Percentiles rank a stretch among this genome's conserved stretches.
These are phyloP conservation scores for Bellardia pandia DNA, from an alignment of 2,888 invertebrate genomes.

Conservation along the genomic window DNA sequence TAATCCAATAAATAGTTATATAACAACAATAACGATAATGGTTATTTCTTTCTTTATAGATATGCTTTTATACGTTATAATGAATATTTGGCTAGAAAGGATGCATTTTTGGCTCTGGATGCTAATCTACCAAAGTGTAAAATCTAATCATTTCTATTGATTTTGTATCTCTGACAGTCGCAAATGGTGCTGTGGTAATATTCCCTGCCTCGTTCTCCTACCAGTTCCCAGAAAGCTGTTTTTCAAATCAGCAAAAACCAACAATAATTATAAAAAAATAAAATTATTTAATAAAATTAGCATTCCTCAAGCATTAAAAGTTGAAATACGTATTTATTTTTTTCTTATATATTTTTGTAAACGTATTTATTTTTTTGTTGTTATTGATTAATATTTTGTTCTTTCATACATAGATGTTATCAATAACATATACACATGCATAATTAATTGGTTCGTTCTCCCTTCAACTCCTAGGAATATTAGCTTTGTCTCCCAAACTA, in stretches of 20 bases:
- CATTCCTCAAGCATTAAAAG: slow-evolving; percentile 67
- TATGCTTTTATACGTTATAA: slow-evolving; percentile 90
- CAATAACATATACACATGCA: neutral
- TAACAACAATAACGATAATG: no score
- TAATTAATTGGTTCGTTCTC: neutral
- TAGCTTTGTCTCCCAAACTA: neutral
- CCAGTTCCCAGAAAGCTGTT: slow-evolving; percentile 5
- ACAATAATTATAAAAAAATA: slow-evolving; percentile 13
- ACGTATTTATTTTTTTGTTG: neutral
- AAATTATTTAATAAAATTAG: slow-evolving; percentile 60
- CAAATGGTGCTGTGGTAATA: slow-evolving; percentile 49
- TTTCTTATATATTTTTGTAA: neutral
- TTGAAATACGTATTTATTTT: slow-evolving; percentile 12
- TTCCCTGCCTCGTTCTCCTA: slow-evolving; percentile 7
- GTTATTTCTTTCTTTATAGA: slow-evolving; percentile 82
- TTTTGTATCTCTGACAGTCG: slow-evolving; percentile 15
- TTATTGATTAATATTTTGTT: neutral
- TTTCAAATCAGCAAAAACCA: slow-evolving; percentile 27
- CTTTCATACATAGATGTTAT: neutral
- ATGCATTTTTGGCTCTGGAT: slow-evolving; percentile 85
- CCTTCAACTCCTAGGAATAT: neutral
- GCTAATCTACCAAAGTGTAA: slow-evolving; percentile 58
- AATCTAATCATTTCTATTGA: slow-evolving; percentile 46
- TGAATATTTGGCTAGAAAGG: slow-evolving; percentile 89
- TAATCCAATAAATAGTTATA: no score